Conservation (phyloP, 2,888 invertebrate genomes). For the Seira ritae region DNA sequence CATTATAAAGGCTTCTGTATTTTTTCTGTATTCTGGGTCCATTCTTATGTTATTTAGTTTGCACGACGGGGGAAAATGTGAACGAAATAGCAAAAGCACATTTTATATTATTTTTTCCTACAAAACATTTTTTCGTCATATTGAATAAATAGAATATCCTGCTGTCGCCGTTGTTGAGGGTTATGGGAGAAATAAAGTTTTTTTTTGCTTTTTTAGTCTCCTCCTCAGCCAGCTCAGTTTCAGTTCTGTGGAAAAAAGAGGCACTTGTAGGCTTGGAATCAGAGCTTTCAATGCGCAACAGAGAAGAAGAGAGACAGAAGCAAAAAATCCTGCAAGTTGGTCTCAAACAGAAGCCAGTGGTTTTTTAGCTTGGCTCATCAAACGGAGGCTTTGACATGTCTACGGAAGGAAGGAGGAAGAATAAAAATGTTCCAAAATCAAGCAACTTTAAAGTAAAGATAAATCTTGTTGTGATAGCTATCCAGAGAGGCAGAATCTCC, state of each 20-base stretch:
- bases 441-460: too few relatives aligned
- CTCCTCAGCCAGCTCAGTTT: background rate
- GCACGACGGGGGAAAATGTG: background rate
- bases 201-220: background rate
- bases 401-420: too few relatives aligned
- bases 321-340: background rate
- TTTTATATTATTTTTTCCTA: background rate
- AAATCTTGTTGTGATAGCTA: too few relatives aligned
- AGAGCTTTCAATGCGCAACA: constrained; percentile 19
- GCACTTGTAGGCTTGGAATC: constrained; percentile 16
- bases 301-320: background rate
- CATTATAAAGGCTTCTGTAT: background rate
- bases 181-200: background rate
- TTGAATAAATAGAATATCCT: constrained; percentile 1
- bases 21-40: background rate
- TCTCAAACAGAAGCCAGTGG: too few relatives aligned
- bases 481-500: too few relatives aligned
- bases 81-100: background rate
- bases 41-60: background rate
- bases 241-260: background rate
- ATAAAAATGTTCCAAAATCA: too few relatives aligned
- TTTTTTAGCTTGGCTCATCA: too few relatives aligned
- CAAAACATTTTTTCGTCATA: background rate
- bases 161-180: background rate
- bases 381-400: too few relatives aligned